Base-by-base conservation (phyloP, 2,888 invertebrate species). In the Papilio demoleus region DNA sequence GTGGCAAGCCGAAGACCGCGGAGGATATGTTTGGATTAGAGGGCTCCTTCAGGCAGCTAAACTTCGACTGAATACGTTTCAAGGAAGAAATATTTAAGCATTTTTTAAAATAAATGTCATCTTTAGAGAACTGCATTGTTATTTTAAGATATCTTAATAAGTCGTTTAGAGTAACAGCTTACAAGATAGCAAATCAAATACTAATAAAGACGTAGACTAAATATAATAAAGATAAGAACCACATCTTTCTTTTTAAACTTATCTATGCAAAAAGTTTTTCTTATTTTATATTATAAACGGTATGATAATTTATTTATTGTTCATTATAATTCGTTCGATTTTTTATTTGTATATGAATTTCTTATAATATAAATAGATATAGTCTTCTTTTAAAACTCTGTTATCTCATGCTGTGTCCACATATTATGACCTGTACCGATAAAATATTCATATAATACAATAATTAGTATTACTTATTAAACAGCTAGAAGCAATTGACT, bases 1-100 rank as follows among this genome's bases (percentile, higher is more conserved):
- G 87, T 4, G 93, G 93, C n/a, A 90, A 88, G 74, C 90, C 91
- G 1, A 93, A 90, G 78, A 92, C 92, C 47, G 81, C 88, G 0
- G 87, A 88, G 64, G 87, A 87, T 40, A 75, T 92, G 58, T 93
- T 93, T 73, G 94, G 93, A 22, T 73, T 87, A 2, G 89, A 92
- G 63, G 92, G 93, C 3, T 90, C 91, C n/a, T 92, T 93, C 75
- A 79, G 91, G 70, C 82, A 88, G 72, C 77, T 92, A 8, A 79
- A 81, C 9, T 76, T 79, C 53, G 80, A 81, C 67, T 80, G 67
- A 31, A 4, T 4, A 4, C 31, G 31, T 6, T 31, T 4, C 31
- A 31, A 4, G 6, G 6, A 31, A 31, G 31, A 3, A 9, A 6
- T 1, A 14, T 50, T 50, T 24, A 24, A 17, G 2, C 19, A 19